A percentile compares a stretch with the other conserved stretches of the same genome.
These are phyloP conservation scores for Sorex araneus DNA, from an alignment of 2,113 vertebrate species.

Conservation along the genomic window DNA sequence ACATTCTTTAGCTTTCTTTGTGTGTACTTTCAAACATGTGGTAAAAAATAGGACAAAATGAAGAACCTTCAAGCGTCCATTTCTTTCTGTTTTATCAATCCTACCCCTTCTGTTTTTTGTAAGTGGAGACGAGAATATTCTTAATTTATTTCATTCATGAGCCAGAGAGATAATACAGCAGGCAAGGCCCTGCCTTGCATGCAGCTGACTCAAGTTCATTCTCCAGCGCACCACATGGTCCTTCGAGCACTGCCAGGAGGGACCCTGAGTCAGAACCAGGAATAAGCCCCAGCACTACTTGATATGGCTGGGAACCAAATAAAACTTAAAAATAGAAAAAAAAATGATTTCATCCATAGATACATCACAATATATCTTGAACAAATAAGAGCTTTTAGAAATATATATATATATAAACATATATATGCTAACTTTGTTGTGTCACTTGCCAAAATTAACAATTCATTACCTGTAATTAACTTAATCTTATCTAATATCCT, in stretches of 20 bases:
- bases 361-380: slow-evolving; percentile 36
- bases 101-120: slow-evolving; percentile 15
- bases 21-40: background rate
- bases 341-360: slow-evolving; percentile 9
- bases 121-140: no score
- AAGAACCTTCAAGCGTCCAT: background rate
- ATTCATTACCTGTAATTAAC: background rate
- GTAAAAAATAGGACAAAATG: background rate
- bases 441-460: slow-evolving; percentile 17
- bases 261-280: no score
- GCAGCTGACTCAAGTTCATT: no score
- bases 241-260: background rate
- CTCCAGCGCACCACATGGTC: no score
- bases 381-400: slow-evolving; percentile 45
- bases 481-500: background rate
- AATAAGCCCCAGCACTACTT: no score
- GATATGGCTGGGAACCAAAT: no score
- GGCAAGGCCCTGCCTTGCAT: no score
- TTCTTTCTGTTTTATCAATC: slow-evolving; percentile 48
- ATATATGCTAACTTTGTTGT: background rate
- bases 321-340: background rate
- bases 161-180: no score
- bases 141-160: background rate
- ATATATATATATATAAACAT: background rate
- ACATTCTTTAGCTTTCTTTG: background rate